phyloP scores from a whole-genome alignment of 2,797 vertebrate species.

The Lagodon rhomboides region DNA sequence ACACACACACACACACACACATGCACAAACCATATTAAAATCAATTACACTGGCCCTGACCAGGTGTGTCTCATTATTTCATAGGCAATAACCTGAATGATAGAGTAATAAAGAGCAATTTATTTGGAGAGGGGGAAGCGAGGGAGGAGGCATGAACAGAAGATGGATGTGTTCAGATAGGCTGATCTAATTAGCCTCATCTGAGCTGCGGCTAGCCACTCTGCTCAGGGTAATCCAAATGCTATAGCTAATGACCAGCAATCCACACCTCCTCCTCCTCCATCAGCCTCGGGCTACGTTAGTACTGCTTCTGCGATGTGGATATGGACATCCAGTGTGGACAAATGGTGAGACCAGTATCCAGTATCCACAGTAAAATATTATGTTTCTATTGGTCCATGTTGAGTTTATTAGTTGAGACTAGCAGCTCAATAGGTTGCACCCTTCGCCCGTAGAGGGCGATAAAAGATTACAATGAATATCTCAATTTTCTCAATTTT shows the following conservation, averaged over 20 bases:
- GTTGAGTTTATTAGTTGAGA: background rate
- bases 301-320: conserved; percentile 9
- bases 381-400: background rate
- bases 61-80: conserved; percentile 85
- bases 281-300: conserved; percentile 9
- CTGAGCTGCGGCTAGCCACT: conserved; percentile 53
- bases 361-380: background rate
- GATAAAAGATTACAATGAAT: too few relatives aligned
- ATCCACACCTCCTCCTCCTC: conserved; percentile 30
- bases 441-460: too few relatives aligned
- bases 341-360: background rate
- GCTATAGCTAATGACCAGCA: conserved; percentile 69
- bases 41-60: conserved; percentile 82
- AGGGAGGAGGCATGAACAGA: conserved; percentile 59
- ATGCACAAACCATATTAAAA: conserved; percentile 57
- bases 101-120: conserved; percentile 88
- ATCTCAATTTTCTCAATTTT: too few relatives aligned
- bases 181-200: conserved; percentile 84
- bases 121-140: conserved; percentile 80
- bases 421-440: too few relatives aligned
- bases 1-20: conserved; percentile 22
- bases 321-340: background rate
- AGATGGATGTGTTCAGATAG: conserved; percentile 83
- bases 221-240: conserved; percentile 56
- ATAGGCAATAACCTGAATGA: conserved; percentile 85